Evolutionary conservation across 2,113 vertebrate genomes (phyloP).

Genomic region (Pao palembangensis): DNA sequence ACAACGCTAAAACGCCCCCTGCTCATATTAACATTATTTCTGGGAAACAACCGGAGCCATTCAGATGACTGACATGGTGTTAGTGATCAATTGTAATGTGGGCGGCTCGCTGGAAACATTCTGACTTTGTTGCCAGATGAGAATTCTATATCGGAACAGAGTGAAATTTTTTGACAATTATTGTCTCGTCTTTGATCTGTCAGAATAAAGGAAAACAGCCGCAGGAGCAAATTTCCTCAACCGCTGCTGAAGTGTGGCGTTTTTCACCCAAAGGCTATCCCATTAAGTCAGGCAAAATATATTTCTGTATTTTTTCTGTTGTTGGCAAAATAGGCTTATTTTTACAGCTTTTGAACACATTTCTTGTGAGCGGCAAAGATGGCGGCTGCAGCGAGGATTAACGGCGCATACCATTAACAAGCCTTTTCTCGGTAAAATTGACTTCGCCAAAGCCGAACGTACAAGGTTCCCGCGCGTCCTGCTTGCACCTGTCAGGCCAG

Average conservation of each 20-base stretch:
- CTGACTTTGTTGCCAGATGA: conserved; percentile 33
- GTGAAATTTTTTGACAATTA: conserved; percentile 42
- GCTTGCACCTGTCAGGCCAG: conserved; percentile 36
- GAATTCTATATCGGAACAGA: conserved; percentile 35
- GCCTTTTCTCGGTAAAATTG: too few species aligned
- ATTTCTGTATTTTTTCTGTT: not conserved
- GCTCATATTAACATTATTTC: conserved; percentile 34
- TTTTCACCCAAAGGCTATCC: conserved; percentile 12
- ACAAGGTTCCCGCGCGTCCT: not conserved
- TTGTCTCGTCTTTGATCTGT: conserved; percentile 47
- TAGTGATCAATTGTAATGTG: conserved; percentile 48
- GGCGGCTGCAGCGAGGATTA: too few species aligned
- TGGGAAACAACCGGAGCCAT: conserved; percentile 24
- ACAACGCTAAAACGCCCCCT: conserved; percentile 17
- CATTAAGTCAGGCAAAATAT: conserved; percentile 5
- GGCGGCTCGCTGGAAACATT: conserved; percentile 18
- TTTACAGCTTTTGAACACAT: too few species aligned
- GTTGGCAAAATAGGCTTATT: not conserved
- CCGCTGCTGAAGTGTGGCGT: not conserved
- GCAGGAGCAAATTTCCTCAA: conserved; percentile 35
- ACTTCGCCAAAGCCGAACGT: not conserved
- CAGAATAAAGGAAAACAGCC: conserved; percentile 44
- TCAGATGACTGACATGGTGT: conserved; percentile 38
- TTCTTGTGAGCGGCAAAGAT: too few species aligned
- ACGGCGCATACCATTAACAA: too few species aligned